Base-by-base conservation (phyloP, 2,797 vertebrate genomes). In the Cottoperca gobio region DNA sequence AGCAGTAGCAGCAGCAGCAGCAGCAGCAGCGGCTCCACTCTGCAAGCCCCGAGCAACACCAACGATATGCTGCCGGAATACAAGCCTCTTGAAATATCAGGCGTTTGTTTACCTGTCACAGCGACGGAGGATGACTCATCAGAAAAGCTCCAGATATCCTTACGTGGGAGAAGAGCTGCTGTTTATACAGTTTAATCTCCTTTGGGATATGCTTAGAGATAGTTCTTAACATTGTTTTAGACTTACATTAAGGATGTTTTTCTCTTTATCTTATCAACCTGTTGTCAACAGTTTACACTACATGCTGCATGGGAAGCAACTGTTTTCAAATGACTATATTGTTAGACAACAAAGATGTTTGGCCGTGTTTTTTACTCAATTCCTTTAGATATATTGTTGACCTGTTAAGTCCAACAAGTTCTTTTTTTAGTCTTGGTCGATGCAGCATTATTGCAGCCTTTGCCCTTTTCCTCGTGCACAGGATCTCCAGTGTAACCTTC, bases 121-220 rank as follows among this genome's bases (percentile, higher is more conserved):
- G 64, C 55, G 49, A 54, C 75, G 59, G 83, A 89, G 90, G 89
- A 93, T 94, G 93, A 94, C 91, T 94, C 92, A 92, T 91, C 92
- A 86, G 79, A 90, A 91, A 81, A 74, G 53, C 85, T 61, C 35
- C 72, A 37, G 52, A 76, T 82, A 87, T 91, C 73, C 84, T 90
- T 74, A 61, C 45, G 60, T 60, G 78, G 83, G 79, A 80, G 78
- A 49, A 33, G 33, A 79, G 74, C 76, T 49, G 84, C 72, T 81
- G 68, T 62, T 70, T 59, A 21, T 74, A 28, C 76, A 67, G 40
- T 86, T 81, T 82, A 73, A 17, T 73, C 40, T 84, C 28, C 35
- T 79, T 73, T 73, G 48, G 63, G 63, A 74, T 55, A 14, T 69
- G 54, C 66, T 49, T 28, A 8, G 70, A 73, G 33, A 78, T 54